Conservation (phyloP, 2,113 vertebrate species). For the Microtus montanus region DNA sequence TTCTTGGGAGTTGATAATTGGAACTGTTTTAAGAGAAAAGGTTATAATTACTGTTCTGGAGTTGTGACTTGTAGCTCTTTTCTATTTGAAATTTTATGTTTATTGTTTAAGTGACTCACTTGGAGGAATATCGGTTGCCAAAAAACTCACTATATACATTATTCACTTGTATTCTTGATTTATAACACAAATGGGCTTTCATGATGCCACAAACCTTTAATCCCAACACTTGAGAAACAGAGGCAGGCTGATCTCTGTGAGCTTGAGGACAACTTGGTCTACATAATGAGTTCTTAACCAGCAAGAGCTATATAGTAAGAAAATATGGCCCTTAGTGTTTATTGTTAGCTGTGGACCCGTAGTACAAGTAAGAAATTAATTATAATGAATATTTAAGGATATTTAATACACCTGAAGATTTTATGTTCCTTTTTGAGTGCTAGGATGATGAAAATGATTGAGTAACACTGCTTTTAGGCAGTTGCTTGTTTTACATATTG, state of each 20-base stretch:
- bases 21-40: slow-evolving; percentile 47
- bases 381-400: slow-evolving; percentile 4
- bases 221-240: background rate
- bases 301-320: background rate
- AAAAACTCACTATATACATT: slow-evolving; percentile 11
- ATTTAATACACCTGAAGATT: slow-evolving; percentile 12
- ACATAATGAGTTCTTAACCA: background rate
- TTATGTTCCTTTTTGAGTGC: slow-evolving; percentile 33
- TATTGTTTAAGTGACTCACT: slow-evolving; percentile 60
- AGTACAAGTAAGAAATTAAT: background rate
- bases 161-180: slow-evolving; percentile 35
- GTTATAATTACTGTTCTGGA: slow-evolving; percentile 52
- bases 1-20: slow-evolving; percentile 63
- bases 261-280: background rate
- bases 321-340: background rate
- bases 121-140: slow-evolving; percentile 27
- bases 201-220: background rate
- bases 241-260: background rate
- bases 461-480: slow-evolving; percentile 7
- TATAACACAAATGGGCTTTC: slow-evolving; percentile 1
- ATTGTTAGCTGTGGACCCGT: background rate
- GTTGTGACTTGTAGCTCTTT: background rate
- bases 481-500: slow-evolving; percentile 26
- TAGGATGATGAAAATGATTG: slow-evolving; percentile 11
- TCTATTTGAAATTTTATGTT: slow-evolving; percentile 44